Evolutionary conservation across 23 tunicate genomes (phyloP), one percentile per base, ranked within the genome.

Genomic region (Clavelina lepadiformis): DNA sequence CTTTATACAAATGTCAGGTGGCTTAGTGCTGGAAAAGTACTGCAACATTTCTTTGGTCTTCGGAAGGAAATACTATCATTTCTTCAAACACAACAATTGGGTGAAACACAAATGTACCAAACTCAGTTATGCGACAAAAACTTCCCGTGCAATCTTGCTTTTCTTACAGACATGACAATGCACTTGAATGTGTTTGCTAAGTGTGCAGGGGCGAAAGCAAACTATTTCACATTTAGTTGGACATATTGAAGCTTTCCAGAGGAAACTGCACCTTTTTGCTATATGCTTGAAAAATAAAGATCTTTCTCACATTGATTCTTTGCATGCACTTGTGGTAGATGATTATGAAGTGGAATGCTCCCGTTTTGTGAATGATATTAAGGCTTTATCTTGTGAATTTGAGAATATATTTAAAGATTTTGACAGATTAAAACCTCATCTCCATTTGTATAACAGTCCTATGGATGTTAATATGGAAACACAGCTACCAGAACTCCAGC

Each of bases 21-120:
- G 76, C 62, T 80, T 32, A 80, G 86, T 60, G 53, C 51, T 72
- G 79, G 73, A 0, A 81, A 72, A 38, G 79, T 81, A 53, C 57
- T 72, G 56, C 38, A 81, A 46, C 73, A 52, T 37, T 81, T 81
- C 72, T 72, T 81, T 72, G 79, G 63, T 3, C 72, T 72, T 35
- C 25, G 65, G 21, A 71, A 72, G 28, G 73, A 81, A 38, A 81
- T 81, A 13, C 47, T 51, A 7, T 46, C 33, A 26, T 72, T 81
- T 53, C 31, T 81, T 33, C 59, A 71, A 71, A 67, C 73, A 67
- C 68, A 73, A 73, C 57, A 59, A 46, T 45, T 59, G 51, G 20
- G 69, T 70, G 47, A 55, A 56, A 54, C 65, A 56, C 65, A 56
- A 70, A 38, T 71, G 69, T 51, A 71, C 46, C 65, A 72, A 60